Conservation (phyloP, 2,113 vertebrate genomes). For the Corythornis madagascariensis region DNA sequence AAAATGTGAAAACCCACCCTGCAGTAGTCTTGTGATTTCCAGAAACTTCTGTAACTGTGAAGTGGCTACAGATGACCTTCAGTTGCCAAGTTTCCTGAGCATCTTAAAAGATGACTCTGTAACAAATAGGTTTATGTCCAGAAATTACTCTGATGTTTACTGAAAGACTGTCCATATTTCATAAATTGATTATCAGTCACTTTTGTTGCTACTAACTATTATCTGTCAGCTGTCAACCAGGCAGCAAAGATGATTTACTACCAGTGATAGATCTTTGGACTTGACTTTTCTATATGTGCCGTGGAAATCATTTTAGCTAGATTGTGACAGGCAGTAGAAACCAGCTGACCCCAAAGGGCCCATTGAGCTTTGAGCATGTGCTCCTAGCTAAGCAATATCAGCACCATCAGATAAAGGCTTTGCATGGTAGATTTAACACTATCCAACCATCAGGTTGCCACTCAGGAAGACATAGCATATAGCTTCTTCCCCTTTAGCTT, state of each 20-base stretch:
- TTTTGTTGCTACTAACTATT: not conserved
- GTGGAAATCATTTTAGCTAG: not conserved
- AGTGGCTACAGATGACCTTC: not conserved
- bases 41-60: not conserved
- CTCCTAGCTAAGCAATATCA: not conserved
- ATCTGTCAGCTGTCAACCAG: not conserved
- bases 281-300: not conserved
- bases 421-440: fast-evolving
- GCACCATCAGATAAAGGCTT: not conserved
- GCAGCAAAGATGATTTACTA: not conserved
- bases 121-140: not conserved
- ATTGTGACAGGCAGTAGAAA: not conserved
- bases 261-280: not conserved
- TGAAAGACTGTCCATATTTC: not conserved
- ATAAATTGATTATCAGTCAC: not conserved
- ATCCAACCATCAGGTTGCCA: not conserved
- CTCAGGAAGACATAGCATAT: fast-evolving
- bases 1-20: not conserved
- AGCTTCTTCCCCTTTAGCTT: not conserved
- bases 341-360: not conserved
- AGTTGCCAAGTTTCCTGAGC: not conserved
- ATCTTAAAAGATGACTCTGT: not conserved
- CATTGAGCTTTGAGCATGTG: fast-evolving
- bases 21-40: not conserved
- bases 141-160: not conserved